Evolutionary conservation across 2,888 invertebrate species (phyloP).

Genomic region (Hoplodrina blanda): DNA sequence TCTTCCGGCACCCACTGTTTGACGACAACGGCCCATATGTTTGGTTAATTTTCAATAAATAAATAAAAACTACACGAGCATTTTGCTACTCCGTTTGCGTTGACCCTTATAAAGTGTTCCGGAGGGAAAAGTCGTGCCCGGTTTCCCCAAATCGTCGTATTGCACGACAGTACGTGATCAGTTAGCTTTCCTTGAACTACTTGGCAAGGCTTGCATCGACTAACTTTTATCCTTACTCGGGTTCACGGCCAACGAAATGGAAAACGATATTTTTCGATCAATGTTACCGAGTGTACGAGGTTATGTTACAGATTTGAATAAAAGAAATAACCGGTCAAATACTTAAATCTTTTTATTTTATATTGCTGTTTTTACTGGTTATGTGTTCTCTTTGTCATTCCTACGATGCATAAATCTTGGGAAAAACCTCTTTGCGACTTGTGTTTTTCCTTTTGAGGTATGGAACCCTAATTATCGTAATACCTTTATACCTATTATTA

Average conservation of each 20-base stretch:
- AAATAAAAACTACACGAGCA: no score
- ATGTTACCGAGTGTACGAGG: neutral
- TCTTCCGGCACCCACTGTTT: no score
- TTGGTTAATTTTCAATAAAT: no score
- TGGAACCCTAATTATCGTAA: no score
- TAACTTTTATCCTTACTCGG: constrained; percentile 14
- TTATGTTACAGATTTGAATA: neutral
- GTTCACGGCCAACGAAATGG: constrained; percentile 41
- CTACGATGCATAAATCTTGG: neutral
- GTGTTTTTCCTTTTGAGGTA: no score
- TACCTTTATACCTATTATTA: no score
- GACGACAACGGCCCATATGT: no score
- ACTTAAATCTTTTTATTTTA: no score
- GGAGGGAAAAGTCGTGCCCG: constrained; percentile 2
- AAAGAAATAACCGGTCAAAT: neutral
- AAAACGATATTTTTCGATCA: constrained; percentile 8
- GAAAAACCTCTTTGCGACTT: neutral
- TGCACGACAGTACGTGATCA: neutral
- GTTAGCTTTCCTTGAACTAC: constrained; percentile 30
- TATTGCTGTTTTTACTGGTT: neutral
- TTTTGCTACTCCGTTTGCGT: no score
- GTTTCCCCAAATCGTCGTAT: constrained; percentile 12
- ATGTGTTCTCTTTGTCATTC: neutral
- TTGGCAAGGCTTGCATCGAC: constrained; percentile 44
- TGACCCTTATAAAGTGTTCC: constrained; percentile 1